These are phyloP conservation scores for Triplophysa bombifrons DNA, from an alignment of 2,797 vertebrate genomes.

Conservation along the genomic window DNA sequence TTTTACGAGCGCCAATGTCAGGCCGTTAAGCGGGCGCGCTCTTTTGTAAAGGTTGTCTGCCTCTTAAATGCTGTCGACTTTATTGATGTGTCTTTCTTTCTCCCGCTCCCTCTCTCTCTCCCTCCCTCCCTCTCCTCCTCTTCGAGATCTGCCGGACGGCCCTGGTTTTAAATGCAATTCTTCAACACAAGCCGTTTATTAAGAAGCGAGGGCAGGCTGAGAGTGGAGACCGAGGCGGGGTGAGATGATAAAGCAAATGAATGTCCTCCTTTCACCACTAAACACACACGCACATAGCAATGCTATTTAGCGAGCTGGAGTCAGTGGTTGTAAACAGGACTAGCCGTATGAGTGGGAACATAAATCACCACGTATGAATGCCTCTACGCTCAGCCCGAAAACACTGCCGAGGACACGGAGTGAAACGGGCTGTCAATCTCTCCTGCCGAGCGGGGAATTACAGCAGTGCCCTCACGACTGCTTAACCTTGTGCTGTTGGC, in stretches of 20 bases:
- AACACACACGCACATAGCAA: slow-evolving; percentile 56
- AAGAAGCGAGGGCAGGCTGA: slow-evolving; percentile 68
- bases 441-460: slow-evolving; percentile 46
- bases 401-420: slow-evolving; percentile 62
- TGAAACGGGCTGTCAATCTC: slow-evolving; percentile 65
- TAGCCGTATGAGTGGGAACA: slow-evolving; percentile 68
- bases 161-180: slow-evolving; percentile 79
- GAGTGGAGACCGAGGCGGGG: slow-evolving; percentile 47
- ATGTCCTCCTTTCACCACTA: slow-evolving; percentile 73
- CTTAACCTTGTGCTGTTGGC: slow-evolving; percentile 49
- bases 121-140: slow-evolving; percentile 59
- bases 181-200: slow-evolving; percentile 77
- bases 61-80: slow-evolving; percentile 82
- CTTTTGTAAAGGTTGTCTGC: slow-evolving; percentile 85
- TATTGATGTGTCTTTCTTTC: slow-evolving; percentile 76
- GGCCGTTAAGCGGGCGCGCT: slow-evolving; percentile 76
- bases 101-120: slow-evolving; percentile 54
- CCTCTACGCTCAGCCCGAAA: slow-evolving; percentile 50
- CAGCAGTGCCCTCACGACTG: slow-evolving; percentile 40
- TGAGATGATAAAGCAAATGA: slow-evolving; percentile 79
- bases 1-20: slow-evolving; percentile 74
- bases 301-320: slow-evolving; percentile 60
- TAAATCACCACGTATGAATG: slow-evolving; percentile 74
- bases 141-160: slow-evolving; percentile 73
- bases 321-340: slow-evolving; percentile 73